These are phyloP conservation scores for Aricia agestis DNA, from an alignment of 1,140 invertebrate species.

Conservation along the genomic window DNA sequence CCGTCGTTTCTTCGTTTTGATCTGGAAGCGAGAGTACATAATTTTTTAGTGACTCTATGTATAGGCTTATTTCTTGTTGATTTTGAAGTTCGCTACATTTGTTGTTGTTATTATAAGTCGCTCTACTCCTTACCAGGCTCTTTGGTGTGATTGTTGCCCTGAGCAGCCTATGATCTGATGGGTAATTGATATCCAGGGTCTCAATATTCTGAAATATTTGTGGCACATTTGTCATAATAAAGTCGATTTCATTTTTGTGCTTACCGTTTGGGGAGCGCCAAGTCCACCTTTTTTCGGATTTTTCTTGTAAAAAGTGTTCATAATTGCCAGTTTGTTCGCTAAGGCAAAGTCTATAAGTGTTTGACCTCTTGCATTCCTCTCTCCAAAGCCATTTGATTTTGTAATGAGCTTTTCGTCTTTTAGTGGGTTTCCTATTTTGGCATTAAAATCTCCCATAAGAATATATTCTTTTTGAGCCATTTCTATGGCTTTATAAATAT, in stretches of 20 bases:
- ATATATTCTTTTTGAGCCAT: not conserved
- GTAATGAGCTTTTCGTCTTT: slow-evolving; percentile 5
- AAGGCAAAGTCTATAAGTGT: slow-evolving; percentile 11
- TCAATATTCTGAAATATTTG: slow-evolving; percentile 19
- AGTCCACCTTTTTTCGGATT: slow-evolving; percentile 14
- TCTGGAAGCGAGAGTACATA: no score
- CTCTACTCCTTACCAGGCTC: not conserved
- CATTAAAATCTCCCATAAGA: not conserved
- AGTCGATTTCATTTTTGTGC: slow-evolving; percentile 17
- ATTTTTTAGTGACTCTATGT: no score
- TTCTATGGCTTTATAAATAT: not conserved
- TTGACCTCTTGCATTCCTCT: slow-evolving; percentile 4
- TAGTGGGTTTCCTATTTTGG: not conserved
- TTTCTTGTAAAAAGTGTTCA: slow-evolving; percentile 16
- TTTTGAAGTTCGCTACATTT: not conserved
- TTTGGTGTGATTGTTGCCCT: not conserved
- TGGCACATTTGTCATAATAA: slow-evolving; percentile 7
- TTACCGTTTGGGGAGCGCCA: slow-evolving; percentile 15
- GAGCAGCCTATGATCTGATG: slow-evolving; percentile 4
- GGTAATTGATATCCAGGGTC: slow-evolving; percentile 11
- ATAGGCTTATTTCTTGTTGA: not conserved
- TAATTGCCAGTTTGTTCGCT: not conserved
- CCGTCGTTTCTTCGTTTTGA: no score
- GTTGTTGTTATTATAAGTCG: not conserved
- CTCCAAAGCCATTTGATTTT: slow-evolving; percentile 1